A percentile compares a stretch with the other conserved stretches of the same genome.
Conservation (phyloP, 2,888 invertebrate genomes). For the Caenorhabditis imperialis region DNA sequence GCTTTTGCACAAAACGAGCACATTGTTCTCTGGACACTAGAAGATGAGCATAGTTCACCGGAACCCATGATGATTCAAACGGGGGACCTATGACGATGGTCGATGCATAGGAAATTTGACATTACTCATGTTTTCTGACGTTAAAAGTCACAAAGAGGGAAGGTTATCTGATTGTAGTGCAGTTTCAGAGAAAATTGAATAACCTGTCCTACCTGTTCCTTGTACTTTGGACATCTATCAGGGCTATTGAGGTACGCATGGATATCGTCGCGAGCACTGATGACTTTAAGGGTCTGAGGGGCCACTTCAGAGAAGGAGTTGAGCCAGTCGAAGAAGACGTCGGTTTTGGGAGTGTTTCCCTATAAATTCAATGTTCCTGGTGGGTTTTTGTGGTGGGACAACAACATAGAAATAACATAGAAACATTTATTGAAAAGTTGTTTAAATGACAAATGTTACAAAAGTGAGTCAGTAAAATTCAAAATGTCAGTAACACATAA, state of each 20-base stretch:
- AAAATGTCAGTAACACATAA: conserved; percentile 49
- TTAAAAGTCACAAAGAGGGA: too few species aligned
- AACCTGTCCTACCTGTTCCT: conserved; percentile 64
- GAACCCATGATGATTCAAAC: conserved; percentile 2
- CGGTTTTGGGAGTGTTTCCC: background rate
- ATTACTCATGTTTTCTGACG: too few species aligned
- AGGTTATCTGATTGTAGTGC: too few species aligned
- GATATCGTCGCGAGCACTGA: conserved; percentile 71
- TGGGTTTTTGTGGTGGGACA: background rate
- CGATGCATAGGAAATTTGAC: too few species aligned
- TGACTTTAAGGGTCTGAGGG: conserved; percentile 34
- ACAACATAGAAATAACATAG: conserved; percentile 6
- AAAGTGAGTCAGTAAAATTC: conserved; percentile 3
- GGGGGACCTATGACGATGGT: too few species aligned
- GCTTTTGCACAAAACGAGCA: background rate
- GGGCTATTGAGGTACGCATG: conserved; percentile 71
- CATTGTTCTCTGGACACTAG: background rate
- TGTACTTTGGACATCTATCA: conserved; percentile 73
- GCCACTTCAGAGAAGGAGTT: conserved; percentile 67
- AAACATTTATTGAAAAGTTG: conserved; percentile 39
- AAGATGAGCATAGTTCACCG: conserved; percentile 11
- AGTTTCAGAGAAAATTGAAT: background rate
- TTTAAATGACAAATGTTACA: conserved; percentile 8
- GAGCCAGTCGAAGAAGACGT: conserved; percentile 52
- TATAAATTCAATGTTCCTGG: background rate